Conservation (phyloP, 2,888 invertebrate genomes). For the Drosophila yooni region DNA sequence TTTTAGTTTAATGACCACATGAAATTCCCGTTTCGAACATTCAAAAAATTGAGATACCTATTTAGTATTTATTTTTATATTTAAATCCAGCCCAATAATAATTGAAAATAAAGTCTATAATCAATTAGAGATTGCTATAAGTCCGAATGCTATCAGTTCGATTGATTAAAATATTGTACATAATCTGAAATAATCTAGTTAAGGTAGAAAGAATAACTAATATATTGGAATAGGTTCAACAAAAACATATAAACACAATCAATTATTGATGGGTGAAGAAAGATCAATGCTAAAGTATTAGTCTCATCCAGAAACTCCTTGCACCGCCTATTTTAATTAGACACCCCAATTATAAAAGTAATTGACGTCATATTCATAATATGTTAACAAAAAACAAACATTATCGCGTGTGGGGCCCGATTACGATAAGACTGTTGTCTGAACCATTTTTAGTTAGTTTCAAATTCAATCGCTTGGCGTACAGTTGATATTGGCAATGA, state of each 20-base stretch:
- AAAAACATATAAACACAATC: not conserved
- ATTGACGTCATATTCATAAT: not conserved
- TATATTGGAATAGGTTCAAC: constrained; percentile 8
- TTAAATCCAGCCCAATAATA: not conserved
- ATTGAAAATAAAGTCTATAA: not conserved
- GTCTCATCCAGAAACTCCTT: not conserved
- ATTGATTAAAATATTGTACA: not conserved
- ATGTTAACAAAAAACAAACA: not conserved
- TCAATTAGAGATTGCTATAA: not conserved
- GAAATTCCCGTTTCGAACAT: not conserved
- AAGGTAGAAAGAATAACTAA: not conserved
- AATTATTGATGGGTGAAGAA: not conserved
- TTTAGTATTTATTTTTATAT: no score
- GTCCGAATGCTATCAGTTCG: not conserved
- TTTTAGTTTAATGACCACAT: constrained; percentile 2
- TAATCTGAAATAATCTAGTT: not conserved
- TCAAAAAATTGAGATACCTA: no score
- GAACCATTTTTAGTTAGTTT: constrained; percentile 17
- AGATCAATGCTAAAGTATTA: not conserved
- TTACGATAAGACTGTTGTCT: constrained; percentile 13
- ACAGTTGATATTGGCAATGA: constrained; percentile 24
- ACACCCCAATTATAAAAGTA: no score
- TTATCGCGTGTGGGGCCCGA: no score
- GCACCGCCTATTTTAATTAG: no score
- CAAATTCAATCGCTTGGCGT: not conserved